Percentiles rank a stretch among this genome's conserved stretches.
Evolutionary conservation across 92 coral and sea anemone species (phyloP).

Genomic region (Siderastrea siderea): DNA sequence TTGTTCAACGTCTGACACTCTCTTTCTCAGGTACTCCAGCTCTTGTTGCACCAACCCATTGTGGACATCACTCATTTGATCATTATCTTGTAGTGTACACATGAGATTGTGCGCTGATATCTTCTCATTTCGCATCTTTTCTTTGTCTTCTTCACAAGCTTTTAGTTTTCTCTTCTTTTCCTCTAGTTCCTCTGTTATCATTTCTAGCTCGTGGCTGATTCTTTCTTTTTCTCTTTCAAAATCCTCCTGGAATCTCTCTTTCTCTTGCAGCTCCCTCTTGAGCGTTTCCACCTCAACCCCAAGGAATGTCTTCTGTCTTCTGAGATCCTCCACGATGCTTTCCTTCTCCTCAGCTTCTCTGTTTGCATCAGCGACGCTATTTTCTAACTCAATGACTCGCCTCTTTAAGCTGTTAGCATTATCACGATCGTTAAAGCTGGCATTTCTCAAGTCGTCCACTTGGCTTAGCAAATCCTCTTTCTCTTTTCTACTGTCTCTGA

Average conservation of each 20-base stretch:
- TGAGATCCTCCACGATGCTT: constrained; percentile 45
- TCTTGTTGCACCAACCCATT: constrained; percentile 70
- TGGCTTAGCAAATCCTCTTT: constrained; percentile 62
- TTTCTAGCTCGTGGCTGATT: constrained; percentile 38
- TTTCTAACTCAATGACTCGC: constrained; percentile 66
- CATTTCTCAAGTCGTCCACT: constrained; percentile 72
- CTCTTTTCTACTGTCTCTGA: constrained; percentile 58
- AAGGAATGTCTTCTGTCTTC: constrained; percentile 46
- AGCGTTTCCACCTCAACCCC: constrained; percentile 72
- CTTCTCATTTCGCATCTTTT: constrained; percentile 76
- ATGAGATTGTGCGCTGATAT: constrained; percentile 79
- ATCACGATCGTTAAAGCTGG: constrained; percentile 70
- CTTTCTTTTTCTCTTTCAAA: constrained; percentile 52
- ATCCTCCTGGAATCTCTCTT: constrained; percentile 63
- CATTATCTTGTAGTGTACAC: constrained; percentile 77
- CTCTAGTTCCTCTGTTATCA: constrained; percentile 48
- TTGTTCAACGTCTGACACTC: constrained; percentile 63
- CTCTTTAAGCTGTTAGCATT: constrained; percentile 55
- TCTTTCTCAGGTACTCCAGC: constrained; percentile 58
- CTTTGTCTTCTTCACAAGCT: constrained; percentile 83
- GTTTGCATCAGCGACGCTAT: constrained; percentile 48
- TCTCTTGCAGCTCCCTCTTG: constrained; percentile 66
- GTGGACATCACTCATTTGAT: constrained; percentile 59
- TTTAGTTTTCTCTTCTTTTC: constrained; percentile 72
- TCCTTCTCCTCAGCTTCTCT: constrained; percentile 66